Base-by-base conservation (phyloP, 2,888 invertebrate species). In the Andrena dorsata region DNA sequence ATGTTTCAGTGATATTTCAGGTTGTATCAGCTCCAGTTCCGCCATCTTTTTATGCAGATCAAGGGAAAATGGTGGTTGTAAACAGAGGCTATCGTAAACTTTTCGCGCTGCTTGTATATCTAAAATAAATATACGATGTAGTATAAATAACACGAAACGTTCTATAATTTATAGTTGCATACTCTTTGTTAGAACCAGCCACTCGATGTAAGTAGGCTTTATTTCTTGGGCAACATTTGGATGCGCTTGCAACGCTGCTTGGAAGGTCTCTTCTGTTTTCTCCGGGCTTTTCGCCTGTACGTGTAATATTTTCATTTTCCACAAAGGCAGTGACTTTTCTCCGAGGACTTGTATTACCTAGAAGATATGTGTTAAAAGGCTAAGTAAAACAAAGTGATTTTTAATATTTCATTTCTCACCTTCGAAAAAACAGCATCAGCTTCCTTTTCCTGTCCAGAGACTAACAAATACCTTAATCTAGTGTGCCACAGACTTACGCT, bases 1-100 rank as follows among this genome's bases (percentile, higher is more conserved):
- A 91, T 94, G 74, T 89, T 93, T 84, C 60, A 90, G 58, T 83
- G 94, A 88, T 90, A 92, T 83, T 61, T 91, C 90, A 2, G 93
- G 91, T 80, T 94, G 94, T 83, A 93, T 76, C 68, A 92, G 80
- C 88, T 95, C 95, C 5, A 95, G 85, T 47, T 91, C 90, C 2
- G 94, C 92, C 96, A 96, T 97, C 89, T 95, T 95, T 79, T 94
- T 94, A 86, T 97, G 96, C 23, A 97, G 92, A 65, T 96, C 95
- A 64, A 95, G 89, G 90, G 95, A 96, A 58, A 95, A 94, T 0
- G 96, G 96, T 60, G 96, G 95, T 58, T 95, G 93, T 75, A 94
- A 94, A 13, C 95, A 95, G 63, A 97, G 92, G 35, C 95, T 94
- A 51, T 95, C 94, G 90, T 97, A 97, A 35, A 95, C 93, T 73